Conservation (phyloP, 2,888 invertebrate species). For the Drosophila macrospina region DNA sequence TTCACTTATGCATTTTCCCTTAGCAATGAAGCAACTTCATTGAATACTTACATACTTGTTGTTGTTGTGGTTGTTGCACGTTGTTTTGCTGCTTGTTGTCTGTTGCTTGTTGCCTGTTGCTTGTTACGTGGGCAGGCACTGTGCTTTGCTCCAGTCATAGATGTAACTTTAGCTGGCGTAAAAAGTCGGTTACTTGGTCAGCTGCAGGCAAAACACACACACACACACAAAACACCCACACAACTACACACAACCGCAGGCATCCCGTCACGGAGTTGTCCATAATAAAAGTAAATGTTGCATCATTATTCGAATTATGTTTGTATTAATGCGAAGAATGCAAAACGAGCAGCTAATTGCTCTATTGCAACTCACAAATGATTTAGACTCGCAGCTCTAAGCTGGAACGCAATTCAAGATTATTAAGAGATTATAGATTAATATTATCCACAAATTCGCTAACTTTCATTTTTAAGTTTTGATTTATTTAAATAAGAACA, state of each 20-base stretch:
- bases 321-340: slow-evolving; percentile 16
- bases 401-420: no score
- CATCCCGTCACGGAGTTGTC: slow-evolving; percentile 55
- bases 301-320: slow-evolving; percentile 41
- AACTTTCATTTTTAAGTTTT: no score
- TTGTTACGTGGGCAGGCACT: slow-evolving; percentile 40
- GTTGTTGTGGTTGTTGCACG: slow-evolving; percentile 14
- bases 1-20: slow-evolving; percentile 63
- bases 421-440: no score
- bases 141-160: slow-evolving; percentile 13
- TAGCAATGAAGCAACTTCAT: slow-evolving; percentile 37
- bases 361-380: slow-evolving; percentile 5
- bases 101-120: slow-evolving; percentile 13
- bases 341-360: slow-evolving; percentile 6
- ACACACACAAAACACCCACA: slow-evolving; percentile 4
- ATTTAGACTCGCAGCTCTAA: no score
- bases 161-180: slow-evolving; percentile 63
- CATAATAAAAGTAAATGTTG: slow-evolving; percentile 44
- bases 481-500: no score
- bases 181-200: slow-evolving; percentile 71
- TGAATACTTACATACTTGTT: slow-evolving; percentile 21
- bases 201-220: slow-evolving; percentile 36
- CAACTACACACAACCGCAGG: slow-evolving; percentile 36
- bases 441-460: no score
- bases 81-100: slow-evolving; percentile 17